Conservation (phyloP, 2,113 vertebrate genomes). For the Phocoena sinus region DNA sequence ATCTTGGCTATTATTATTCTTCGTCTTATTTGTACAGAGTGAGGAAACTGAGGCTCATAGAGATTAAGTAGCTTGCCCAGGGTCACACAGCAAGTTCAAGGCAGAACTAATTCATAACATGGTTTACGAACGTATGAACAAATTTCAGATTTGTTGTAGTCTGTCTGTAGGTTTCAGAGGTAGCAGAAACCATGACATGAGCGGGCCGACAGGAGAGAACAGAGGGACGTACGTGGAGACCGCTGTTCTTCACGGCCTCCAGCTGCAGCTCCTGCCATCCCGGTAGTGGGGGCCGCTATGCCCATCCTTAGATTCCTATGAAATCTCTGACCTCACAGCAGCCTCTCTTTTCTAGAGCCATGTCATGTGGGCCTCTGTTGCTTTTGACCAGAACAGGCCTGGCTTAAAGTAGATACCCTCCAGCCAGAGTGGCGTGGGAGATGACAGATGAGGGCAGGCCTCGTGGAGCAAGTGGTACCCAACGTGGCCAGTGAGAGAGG, state of each 20-base stretch:
- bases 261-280: neutral
- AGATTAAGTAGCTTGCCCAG: neutral
- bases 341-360: neutral
- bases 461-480: no score
- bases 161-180: neutral
- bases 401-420: neutral
- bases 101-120: neutral
- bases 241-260: neutral
- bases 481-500: accelerated
- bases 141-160: neutral
- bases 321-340: neutral
- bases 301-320: neutral
- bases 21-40: neutral
- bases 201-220: accelerated
- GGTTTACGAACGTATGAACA: neutral
- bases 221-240: neutral
- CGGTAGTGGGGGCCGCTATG: accelerated
- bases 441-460: neutral
- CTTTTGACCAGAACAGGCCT: neutral
- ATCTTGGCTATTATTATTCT: neutral
- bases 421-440: neutral
- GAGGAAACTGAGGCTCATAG: neutral
- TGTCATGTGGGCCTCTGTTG: neutral
- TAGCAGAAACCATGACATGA: neutral
- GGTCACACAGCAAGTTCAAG: neutral